Percentiles rank a stretch among this genome's conserved stretches.
Conservation (phyloP, 2,888 invertebrate genomes). For the Calameuta pallipes region DNA sequence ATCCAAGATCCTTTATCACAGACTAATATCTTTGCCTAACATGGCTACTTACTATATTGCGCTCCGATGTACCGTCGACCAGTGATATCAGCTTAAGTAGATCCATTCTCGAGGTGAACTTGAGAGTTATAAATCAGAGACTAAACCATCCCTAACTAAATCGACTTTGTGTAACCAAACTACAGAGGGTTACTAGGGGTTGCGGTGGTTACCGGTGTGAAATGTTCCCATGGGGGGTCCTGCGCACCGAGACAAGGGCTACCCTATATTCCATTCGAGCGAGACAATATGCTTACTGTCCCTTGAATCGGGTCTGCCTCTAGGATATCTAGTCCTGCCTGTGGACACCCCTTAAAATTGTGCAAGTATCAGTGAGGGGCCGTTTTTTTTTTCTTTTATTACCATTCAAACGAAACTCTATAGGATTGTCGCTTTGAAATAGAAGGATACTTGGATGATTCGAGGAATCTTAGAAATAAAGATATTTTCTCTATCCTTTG, state of each 20-base stretch:
- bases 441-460: neutral
- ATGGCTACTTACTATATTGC: neutral
- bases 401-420: neutral
- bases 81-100: constrained; percentile 1
- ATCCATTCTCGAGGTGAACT: constrained; percentile 26
- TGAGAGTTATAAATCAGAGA: constrained; percentile 59
- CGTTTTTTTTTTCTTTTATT: neutral
- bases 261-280: constrained; percentile 19
- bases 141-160: constrained; percentile 65
- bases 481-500: neutral
- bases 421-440: neutral
- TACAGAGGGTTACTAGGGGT: constrained; percentile 40
- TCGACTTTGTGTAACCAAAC: constrained; percentile 61
- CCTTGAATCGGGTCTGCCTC: neutral
- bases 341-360: neutral
- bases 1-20: neutral
- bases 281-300: constrained; percentile 54
- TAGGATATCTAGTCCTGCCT: neutral
- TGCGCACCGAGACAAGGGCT: constrained; percentile 13
- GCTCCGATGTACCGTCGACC: neutral
- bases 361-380: neutral
- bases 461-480: neutral
- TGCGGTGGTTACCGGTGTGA: constrained; percentile 65
- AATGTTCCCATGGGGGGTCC: constrained; percentile 66
- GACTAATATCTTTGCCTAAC: neutral